Evolutionary conservation across 92 coral and sea anemone species (phyloP).

Genomic region (Micromussa lordhowensis): DNA sequence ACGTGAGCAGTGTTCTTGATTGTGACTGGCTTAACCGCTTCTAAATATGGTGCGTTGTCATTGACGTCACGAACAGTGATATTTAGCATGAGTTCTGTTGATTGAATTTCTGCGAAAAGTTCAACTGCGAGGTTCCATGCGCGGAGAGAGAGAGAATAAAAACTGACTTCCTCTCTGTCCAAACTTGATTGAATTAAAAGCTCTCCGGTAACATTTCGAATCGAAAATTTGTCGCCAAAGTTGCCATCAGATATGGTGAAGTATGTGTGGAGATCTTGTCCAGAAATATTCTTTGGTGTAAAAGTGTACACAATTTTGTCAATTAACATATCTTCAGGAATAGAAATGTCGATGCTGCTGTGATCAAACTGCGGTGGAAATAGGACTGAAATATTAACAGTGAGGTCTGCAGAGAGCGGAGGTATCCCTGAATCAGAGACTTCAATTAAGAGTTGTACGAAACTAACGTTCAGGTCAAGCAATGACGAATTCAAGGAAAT

Average conservation of each 20-base stretch:
- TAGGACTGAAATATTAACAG: conserved; percentile 26
- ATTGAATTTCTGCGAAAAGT: conserved; percentile 37
- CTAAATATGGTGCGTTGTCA: conserved; percentile 48
- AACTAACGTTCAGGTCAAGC: conserved; percentile 35
- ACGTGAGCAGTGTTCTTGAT: conserved; percentile 48
- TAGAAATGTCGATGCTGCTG: conserved; percentile 18
- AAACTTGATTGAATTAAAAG: conserved; percentile 27
- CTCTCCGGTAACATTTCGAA: conserved; percentile 52
- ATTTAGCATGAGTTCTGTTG: neutral
- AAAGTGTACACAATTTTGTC: conserved; percentile 18
- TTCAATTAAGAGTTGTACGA: conserved; percentile 23
- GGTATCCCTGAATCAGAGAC: conserved; percentile 61
- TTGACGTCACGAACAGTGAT: conserved; percentile 46
- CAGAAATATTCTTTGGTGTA: conserved; percentile 39
- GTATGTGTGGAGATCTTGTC: conserved; percentile 17
- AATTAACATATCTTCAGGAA: conserved; percentile 49
- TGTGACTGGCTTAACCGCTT: conserved; percentile 9
- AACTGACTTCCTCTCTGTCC: conserved; percentile 47
- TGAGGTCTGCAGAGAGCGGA: conserved; percentile 27
- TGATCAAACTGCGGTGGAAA: conserved; percentile 55
- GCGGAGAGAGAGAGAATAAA: conserved; percentile 34
- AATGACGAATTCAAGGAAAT: conserved; percentile 43
- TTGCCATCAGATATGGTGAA: conserved; percentile 39
- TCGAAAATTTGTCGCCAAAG: conserved; percentile 36
- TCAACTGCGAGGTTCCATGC: conserved; percentile 56